Base-by-base conservation (phyloP, 2,113 vertebrate genomes). In the Myotis yumanensis region DNA sequence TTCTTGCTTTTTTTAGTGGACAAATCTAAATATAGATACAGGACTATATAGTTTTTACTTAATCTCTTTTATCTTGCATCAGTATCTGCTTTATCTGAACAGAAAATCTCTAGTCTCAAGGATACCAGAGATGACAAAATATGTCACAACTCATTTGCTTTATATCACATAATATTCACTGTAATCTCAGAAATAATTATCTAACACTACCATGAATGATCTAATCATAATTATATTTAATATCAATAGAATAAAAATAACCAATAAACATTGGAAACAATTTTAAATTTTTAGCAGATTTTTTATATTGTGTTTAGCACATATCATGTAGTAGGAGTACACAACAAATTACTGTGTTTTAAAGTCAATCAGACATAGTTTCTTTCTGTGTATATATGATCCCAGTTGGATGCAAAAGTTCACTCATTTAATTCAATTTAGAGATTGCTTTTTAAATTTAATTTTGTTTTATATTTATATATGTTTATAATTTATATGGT, bases 181-280 rank as follows among this genome's bases (percentile, higher is more conserved):
- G 90, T 86, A 91, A 86, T 93, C 25, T 93, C 82, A 91, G 28
- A 85, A 93, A 51, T 40, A 82, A 93, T 57, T 35, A 18, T 68
- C 5, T 59, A 51, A 57, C 15, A 57, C 15, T 71, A 90, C 14
- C 17, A 66, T 46, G 9, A 66, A 71, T 25, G 62, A 43, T 30
- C 54, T 86, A 69, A 94, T 59, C 40, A 59, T 64, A 59, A 64
- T n/a, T 48, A 79, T 37, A 62, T 62, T 73, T 79, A 72, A 35
- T 57, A 46, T 22, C 7, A 77, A 30, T 28, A 72, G 62, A 73
- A 80, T 37, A 73, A 28, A 73, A 73, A 81, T 75, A 57, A 48
- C 46, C 37, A 75, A 57, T 48, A 10, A 68, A 89, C 76, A 68
- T 43, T 37, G 10, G 18, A 84, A 69, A 37, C 12, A 37, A 89